Evolutionary conservation across 2,113 vertebrate genomes (phyloP), one percentile per base, ranked within the genome.

Genomic region (Leucopsar rothschildi): DNA sequence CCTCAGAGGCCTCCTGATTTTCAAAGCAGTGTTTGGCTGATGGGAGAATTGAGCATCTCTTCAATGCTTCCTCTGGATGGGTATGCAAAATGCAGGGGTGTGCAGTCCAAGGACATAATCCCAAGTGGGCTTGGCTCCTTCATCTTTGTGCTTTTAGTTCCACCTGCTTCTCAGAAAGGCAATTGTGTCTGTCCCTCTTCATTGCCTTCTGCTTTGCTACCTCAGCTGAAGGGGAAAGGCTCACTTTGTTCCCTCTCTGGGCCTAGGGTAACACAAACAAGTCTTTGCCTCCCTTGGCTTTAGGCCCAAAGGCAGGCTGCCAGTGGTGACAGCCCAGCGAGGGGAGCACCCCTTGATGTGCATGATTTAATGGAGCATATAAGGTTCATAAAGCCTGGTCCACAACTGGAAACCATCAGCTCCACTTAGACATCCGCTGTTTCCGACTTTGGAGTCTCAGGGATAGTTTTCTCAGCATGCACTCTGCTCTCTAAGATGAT

Each of bases 271-370:
- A 21, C 18, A 29, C 31, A 40, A 28, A 15, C 11, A 72, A 40
- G 7, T 5, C 9, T 91, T 50, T 86, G 14, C 11, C 21, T 69
- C 4, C 5, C 20, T 28, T 28, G 60, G 21, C 8, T 77, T 83
- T 70, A 29, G 29, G 15, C 6, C 7, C 19, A 61, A 28, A 52
- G 45, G 17, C 39, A 75, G 37, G 6, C 23, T 77, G 45, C 5
- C 21, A 55, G 39, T 11, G 11, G 7, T 80, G 57, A 37, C 42
- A 25, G 24, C 14, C 21, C 1, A 1, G 2, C 0, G 0, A 18
- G 12, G 19, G 6, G 17, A 86, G 33, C 10, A 77, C n/a, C 31
- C 4, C 4, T 25, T 35, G 40, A 42, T 45, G 27, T 52, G 4
- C 37, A 11, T n/a, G 31, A 69, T 53, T 82, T 37, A 37, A 35